These are phyloP conservation scores for Diadema setosum DNA, from an alignment of 35 echinoderm and acorn worm genomes.

Conservation along the genomic window DNA sequence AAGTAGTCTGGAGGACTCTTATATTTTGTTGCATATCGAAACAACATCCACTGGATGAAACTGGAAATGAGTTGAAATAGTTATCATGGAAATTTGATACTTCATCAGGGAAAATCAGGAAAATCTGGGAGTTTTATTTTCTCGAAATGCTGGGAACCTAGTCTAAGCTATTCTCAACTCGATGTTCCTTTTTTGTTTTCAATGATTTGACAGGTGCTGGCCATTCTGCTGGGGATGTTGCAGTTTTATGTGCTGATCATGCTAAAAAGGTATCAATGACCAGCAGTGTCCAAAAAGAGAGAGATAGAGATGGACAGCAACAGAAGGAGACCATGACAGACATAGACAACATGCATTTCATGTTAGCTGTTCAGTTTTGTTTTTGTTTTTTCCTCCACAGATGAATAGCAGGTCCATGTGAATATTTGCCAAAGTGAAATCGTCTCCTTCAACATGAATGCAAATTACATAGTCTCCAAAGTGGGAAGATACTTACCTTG, in stretches of 20 bases:
- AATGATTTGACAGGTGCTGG: not conserved
- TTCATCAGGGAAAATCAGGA: not conserved
- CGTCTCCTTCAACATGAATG: not conserved
- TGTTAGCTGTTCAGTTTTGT: no score
- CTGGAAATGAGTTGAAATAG: not conserved
- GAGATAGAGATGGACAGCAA: not conserved
- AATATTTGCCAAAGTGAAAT: not conserved
- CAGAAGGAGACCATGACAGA: not conserved
- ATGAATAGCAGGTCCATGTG: not conserved
- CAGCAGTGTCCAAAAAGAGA: not conserved
- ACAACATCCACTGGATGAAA: not conserved
- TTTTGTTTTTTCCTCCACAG: no score
- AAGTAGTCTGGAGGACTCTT: not conserved
- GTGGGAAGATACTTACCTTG: no score
- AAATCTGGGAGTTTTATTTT: no score
- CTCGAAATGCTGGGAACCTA: no score
- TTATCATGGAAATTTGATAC: not conserved
- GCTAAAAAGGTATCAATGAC: constrained; percentile 6
- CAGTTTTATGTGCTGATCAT: not conserved
- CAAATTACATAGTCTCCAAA: no score
- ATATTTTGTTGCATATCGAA: not conserved
- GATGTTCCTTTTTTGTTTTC: not conserved
- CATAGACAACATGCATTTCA: not conserved
- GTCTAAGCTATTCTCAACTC: no score
- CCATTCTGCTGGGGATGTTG: constrained; percentile 21